Conservation (phyloP, 2,113 vertebrate genomes). For the Sander lucioperca region DNA sequence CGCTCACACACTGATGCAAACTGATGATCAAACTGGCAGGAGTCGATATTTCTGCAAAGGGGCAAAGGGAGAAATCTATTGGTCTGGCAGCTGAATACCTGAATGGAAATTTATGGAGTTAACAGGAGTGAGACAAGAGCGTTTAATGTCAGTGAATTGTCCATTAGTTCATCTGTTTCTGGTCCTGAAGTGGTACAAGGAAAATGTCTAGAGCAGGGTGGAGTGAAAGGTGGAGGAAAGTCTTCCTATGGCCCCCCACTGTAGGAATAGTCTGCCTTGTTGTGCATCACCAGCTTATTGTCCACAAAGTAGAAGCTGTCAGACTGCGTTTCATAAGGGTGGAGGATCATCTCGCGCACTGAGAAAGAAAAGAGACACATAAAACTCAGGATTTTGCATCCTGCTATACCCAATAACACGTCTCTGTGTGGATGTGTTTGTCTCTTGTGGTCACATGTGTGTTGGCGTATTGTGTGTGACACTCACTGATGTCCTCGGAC, state of each 20-base stretch:
- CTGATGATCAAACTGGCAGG: slow-evolving; percentile 54
- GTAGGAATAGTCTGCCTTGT: slow-evolving; percentile 99
- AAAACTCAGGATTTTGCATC: background rate
- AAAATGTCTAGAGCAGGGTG: slow-evolving; percentile 46
- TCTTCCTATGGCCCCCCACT: slow-evolving; percentile 89
- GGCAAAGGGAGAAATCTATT: slow-evolving; percentile 51
- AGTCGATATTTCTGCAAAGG: slow-evolving; percentile 63
- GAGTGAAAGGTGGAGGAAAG: slow-evolving; percentile 1
- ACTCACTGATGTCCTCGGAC: slow-evolving; percentile 96
- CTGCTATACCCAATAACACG: background rate
- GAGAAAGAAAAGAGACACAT: slow-evolving; percentile 47
- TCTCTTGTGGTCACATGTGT: background rate
- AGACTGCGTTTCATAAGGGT: slow-evolving; percentile 96
- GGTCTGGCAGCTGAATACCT: slow-evolving; percentile 53
- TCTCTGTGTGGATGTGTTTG: slow-evolving; percentile 17
- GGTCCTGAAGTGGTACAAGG: slow-evolving; percentile 56
- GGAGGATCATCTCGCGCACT: slow-evolving; percentile 97
- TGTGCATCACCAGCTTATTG: slow-evolving; percentile 99
- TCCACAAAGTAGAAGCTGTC: slow-evolving; percentile 99
- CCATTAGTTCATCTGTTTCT: slow-evolving; percentile 68
- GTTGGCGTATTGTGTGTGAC: background rate
- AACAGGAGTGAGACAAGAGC: slow-evolving; percentile 36
- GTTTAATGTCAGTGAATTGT: slow-evolving; percentile 54
- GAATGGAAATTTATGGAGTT: slow-evolving; percentile 50
- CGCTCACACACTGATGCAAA: slow-evolving; percentile 31